Evolutionary conservation across 2,888 invertebrate genomes (phyloP), one percentile per base, ranked within the genome.

Genomic region (Spodoptera exigua): DNA sequence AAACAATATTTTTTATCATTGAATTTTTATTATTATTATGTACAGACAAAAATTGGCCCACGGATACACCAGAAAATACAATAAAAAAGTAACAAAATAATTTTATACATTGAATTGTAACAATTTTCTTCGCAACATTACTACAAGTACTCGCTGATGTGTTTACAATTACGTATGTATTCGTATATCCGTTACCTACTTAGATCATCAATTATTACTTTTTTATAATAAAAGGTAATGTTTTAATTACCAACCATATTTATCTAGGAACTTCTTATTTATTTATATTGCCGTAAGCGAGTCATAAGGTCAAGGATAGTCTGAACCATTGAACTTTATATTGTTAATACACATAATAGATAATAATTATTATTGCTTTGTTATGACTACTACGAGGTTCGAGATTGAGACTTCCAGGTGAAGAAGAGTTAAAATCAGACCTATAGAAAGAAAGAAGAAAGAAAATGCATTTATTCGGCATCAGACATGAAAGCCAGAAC

Each of bases 281-380:
- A 27, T 27, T 27, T 27, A 27, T 27, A 27, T 27, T 27, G 7
- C 27, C 9, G 5, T 7, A 27, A 27, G 5, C 0, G 27, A 27
- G 27, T 4, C 27, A 27, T 27, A 66, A 49, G 48, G 55, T 66
- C 55, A 66, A 69, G 70, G 70, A 10, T 39, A 0, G 17, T 37
- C 13, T 41, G 40, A 63, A 70, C 49, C 55, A 63, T 49, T 70
- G 48, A 70, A 63, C 55, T 63, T 55, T 55, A 54, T 9, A 43
- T 47, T 49, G 40, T 47, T 35, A 12, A 18, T 37, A 34, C 36
- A 41, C 39, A 14, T 21, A 47, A 32, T 53, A 18, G 27, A 14
- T 47, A 40, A 11, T 62, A 41, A 16, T 17, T 47, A 11, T 62
- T 46, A 16, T 17, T 47, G 39, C 13, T 45, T 65, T 65, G 55